Conservation (phyloP, 2,888 invertebrate genomes). For the Lasioglossum figueresi region DNA sequence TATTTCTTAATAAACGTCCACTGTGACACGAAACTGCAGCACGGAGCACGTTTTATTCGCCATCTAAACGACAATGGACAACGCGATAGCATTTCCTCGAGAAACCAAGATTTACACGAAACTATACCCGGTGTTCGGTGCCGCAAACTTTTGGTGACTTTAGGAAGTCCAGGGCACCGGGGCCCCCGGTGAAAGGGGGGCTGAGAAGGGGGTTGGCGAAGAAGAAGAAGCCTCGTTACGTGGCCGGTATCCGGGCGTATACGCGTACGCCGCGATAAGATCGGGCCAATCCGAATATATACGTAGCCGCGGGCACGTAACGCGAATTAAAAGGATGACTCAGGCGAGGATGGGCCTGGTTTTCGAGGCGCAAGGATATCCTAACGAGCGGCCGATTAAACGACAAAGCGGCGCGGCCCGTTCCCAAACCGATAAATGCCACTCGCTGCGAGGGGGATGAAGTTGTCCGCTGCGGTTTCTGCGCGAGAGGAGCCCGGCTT, state of each 20-base stretch:
- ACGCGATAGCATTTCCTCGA: too few species aligned
- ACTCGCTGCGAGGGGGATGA: conserved; percentile 35
- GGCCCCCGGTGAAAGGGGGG: neutral
- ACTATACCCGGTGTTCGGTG: neutral
- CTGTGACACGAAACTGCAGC: too few species aligned
- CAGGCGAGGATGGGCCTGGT: conserved; percentile 29
- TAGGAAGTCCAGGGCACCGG: neutral
- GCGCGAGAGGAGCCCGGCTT: neutral
- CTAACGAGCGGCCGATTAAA: conserved; percentile 55
- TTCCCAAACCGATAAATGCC: conserved; percentile 31
- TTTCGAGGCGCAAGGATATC: conserved; percentile 28
- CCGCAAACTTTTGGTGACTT: neutral
- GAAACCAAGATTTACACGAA: too few species aligned
- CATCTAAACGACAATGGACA: too few species aligned
- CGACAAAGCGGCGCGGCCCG: conserved; percentile 10
- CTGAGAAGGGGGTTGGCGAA: conserved; percentile 4
- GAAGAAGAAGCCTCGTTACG: conserved; percentile 64
- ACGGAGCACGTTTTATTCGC: too few species aligned
- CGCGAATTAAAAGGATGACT: conserved; percentile 65
- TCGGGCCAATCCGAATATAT: conserved; percentile 67
- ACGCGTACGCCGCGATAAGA: conserved; percentile 63
- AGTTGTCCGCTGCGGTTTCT: conserved; percentile 33
- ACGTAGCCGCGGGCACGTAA: conserved; percentile 42
- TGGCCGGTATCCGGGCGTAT: conserved; percentile 55
- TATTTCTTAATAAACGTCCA: too few species aligned